Evolutionary conservation across 2,797 vertebrate genomes (phyloP).

Genomic region (Echiichthys vipera): DNA sequence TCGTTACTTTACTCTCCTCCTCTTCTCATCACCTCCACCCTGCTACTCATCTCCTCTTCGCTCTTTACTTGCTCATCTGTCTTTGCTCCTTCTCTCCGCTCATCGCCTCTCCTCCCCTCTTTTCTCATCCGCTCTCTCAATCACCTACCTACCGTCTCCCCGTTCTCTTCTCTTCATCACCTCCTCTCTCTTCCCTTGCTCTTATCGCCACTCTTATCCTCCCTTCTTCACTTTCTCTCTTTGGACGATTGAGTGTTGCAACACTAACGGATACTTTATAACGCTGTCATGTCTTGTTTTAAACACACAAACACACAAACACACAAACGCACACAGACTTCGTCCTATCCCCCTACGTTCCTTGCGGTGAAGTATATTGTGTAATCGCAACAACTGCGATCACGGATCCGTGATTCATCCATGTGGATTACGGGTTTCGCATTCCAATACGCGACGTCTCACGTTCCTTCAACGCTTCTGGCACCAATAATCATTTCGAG

Average conservation of each 20-base stretch:
- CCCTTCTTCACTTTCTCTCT: conserved; percentile 12
- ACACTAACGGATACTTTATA: conserved; percentile 35
- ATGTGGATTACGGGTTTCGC: conserved; percentile 53
- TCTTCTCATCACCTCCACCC: too few relatives aligned
- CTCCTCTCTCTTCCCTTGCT: not conserved
- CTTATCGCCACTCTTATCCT: conserved; percentile 21
- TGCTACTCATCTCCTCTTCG: not conserved
- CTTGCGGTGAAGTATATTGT: conserved; percentile 54
- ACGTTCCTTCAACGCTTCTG: conserved; percentile 53
- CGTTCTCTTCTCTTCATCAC: conserved; percentile 6
- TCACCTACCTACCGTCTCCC: not conserved
- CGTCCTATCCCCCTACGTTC: conserved; percentile 42
- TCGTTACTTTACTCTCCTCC: not conserved
- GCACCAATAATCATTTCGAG: conserved; percentile 47
- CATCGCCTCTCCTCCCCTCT: not conserved
- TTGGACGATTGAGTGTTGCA: conserved; percentile 41
- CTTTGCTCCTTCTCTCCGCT: not conserved
- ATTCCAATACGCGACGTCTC: conserved; percentile 49
- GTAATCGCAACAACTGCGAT: conserved; percentile 60
- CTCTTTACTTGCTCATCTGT: conserved; percentile 1
- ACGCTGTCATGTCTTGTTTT: conserved; percentile 23
- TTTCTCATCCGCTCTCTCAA: conserved; percentile 7
- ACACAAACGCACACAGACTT: conserved; percentile 8
- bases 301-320: conserved; percentile 23
- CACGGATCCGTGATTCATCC: conserved; percentile 64